These are phyloP conservation scores for Phataginus tricuspis DNA, from an alignment of 2,797 vertebrate species.

Conservation along the genomic window DNA sequence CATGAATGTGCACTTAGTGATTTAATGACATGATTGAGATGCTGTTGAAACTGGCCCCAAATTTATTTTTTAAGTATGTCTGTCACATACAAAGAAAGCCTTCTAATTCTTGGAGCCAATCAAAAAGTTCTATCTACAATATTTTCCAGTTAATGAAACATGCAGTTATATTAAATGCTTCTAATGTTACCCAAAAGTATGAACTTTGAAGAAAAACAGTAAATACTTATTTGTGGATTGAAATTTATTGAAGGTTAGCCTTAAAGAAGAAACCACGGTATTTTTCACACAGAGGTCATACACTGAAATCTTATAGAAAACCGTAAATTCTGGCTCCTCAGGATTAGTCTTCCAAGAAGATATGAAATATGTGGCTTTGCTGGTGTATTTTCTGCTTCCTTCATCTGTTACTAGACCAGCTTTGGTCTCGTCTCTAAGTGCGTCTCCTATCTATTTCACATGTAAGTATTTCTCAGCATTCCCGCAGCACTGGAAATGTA, in stretches of 20 bases:
- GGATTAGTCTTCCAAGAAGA: too few relatives aligned
- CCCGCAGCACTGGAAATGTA: not conserved
- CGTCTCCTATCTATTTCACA: not conserved
- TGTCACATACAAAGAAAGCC: not conserved
- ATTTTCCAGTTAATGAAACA: conserved; percentile 30
- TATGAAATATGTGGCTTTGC: not conserved
- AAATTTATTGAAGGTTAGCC: conserved; percentile 33
- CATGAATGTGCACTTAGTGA: conserved; percentile 46
- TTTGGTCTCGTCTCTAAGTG: not conserved
- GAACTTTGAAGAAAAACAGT: not conserved
- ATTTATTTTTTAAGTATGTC: not conserved
- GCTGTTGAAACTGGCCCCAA: conserved; percentile 2
- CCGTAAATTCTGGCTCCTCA: not conserved
- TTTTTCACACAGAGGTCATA: not conserved
- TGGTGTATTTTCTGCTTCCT: not conserved
- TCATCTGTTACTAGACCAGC: not conserved
- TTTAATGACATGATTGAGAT: conserved; percentile 40
- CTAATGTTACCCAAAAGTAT: not conserved
- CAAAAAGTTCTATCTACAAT: not conserved
- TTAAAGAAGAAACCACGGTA: not conserved
- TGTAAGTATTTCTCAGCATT: not conserved
- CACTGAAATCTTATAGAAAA: not conserved
- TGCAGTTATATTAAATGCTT: not conserved
- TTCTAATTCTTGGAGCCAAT: conserved; percentile 38
- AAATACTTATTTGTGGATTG: conserved; percentile 16